These are phyloP conservation scores for Notiomystis cincta DNA, from an alignment of 2,113 vertebrate genomes.

Conservation along the genomic window DNA sequence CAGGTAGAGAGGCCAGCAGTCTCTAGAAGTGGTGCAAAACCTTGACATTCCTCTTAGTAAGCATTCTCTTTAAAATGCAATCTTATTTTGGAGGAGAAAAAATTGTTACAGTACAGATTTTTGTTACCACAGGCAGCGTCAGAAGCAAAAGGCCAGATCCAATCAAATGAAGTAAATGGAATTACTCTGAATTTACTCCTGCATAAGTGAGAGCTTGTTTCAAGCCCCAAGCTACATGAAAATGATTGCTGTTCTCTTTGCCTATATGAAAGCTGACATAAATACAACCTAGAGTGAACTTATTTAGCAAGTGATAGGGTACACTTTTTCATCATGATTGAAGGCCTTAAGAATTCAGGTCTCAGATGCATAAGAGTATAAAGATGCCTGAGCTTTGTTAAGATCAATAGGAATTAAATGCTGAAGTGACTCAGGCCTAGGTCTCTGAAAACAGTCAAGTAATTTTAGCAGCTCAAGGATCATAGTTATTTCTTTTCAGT, in stretches of 20 bases:
- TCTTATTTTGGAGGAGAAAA: background rate
- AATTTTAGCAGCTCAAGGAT: background rate
- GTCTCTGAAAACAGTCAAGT: background rate
- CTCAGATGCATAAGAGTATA: background rate
- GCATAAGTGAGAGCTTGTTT: slow-evolving; percentile 46
- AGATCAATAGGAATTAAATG: background rate
- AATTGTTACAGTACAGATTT: background rate
- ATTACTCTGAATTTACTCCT: slow-evolving; percentile 42
- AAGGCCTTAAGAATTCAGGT: background rate
- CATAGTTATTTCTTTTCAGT: background rate
- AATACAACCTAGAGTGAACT: slow-evolving; percentile 15
- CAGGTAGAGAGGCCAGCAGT: background rate
- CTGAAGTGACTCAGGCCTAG: background rate
- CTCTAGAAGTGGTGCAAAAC: background rate
- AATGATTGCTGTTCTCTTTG: slow-evolving; percentile 35
- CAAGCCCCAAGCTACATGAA: slow-evolving; percentile 24
- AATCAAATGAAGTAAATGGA: slow-evolving; percentile 44
- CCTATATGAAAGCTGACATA: slow-evolving; percentile 32
- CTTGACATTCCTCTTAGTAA: background rate
- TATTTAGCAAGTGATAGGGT: background rate
- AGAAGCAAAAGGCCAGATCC: slow-evolving; percentile 9
- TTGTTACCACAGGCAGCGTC: background rate
- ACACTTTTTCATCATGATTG: background rate
- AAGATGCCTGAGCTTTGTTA: background rate
- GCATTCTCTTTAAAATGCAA: background rate